A percentile compares a stretch with the other conserved stretches of the same genome.
Evolutionary conservation across 1,140 invertebrate species (phyloP).

Genomic region (Lineus longissimus): DNA sequence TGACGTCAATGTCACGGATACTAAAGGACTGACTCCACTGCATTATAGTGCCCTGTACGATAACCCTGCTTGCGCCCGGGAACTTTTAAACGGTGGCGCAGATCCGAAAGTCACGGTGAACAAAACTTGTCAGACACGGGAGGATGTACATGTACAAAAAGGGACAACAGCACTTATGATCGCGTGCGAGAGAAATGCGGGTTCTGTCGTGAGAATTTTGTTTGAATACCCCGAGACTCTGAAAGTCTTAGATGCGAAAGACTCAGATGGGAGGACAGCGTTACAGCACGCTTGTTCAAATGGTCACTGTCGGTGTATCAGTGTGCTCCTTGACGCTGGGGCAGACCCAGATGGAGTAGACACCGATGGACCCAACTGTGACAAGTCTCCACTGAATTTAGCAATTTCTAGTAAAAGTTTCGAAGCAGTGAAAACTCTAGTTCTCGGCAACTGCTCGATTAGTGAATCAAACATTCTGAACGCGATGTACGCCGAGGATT

Average conservation of each 20-base stretch:
- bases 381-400: not conserved
- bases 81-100: not conserved
- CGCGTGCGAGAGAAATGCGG: not conserved
- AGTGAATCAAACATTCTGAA: not conserved
- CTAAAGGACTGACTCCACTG: not conserved
- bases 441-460: not conserved
- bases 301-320: not conserved
- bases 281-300: not conserved
- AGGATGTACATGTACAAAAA: not conserved
- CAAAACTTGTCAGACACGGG: not conserved
- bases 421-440: not conserved
- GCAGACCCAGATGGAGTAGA: not conserved
- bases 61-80: not conserved
- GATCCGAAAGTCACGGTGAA: not conserved
- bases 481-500: not conserved
- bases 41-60: not conserved
- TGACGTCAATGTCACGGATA: not conserved
- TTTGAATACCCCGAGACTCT: not conserved
- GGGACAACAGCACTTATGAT: not conserved
- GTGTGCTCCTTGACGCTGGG: not conserved
- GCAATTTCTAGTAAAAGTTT: not conserved
- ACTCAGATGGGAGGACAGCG: not conserved
- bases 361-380: not conserved
- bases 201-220: not conserved
- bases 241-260: not conserved